These are phyloP conservation scores for Leptopilina boulardi DNA, from an alignment of 1,140 invertebrate genomes.

Conservation along the genomic window DNA sequence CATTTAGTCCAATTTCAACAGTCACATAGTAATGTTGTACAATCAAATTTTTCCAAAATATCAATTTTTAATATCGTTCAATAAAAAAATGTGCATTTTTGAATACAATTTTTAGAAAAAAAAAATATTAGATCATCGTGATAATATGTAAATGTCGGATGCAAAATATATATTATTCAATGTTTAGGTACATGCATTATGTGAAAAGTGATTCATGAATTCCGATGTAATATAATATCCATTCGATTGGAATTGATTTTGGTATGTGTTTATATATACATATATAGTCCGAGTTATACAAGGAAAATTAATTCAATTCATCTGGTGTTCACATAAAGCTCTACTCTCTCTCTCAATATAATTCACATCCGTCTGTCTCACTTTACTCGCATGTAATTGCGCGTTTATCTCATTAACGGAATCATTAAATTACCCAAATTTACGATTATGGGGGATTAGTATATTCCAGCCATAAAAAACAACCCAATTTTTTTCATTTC, in stretches of 20 bases:
- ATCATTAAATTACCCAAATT: slow-evolving; percentile 48
- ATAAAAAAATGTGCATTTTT: no score
- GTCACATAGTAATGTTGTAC: slow-evolving; percentile 23
- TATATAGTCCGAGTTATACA: slow-evolving; percentile 35
- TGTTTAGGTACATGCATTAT: slow-evolving; percentile 1
- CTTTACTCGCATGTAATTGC: slow-evolving; percentile 39
- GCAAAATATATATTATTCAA: not conserved
- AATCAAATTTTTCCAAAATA: no score
- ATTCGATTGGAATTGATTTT: slow-evolving; percentile 40
- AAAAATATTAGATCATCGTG: not conserved
- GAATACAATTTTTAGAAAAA: no score
- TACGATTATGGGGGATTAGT: not conserved
- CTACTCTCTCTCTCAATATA: not conserved
- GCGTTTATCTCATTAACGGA: slow-evolving; percentile 46
- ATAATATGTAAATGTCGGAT: not conserved
- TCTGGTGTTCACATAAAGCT: slow-evolving; percentile 25
- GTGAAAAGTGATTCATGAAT: slow-evolving; percentile 5
- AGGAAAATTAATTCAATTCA: slow-evolving; percentile 52
- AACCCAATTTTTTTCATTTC: not conserved
- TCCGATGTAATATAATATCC: slow-evolving; percentile 44
- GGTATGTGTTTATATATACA: slow-evolving; percentile 37
- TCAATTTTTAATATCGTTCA: no score
- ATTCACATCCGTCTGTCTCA: not conserved
- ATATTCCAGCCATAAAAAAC: not conserved
- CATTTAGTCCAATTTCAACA: slow-evolving; percentile 38